These are phyloP conservation scores for Diadema setosum DNA, from an alignment of 35 echinoderm and acorn worm genomes.

Conservation along the genomic window DNA sequence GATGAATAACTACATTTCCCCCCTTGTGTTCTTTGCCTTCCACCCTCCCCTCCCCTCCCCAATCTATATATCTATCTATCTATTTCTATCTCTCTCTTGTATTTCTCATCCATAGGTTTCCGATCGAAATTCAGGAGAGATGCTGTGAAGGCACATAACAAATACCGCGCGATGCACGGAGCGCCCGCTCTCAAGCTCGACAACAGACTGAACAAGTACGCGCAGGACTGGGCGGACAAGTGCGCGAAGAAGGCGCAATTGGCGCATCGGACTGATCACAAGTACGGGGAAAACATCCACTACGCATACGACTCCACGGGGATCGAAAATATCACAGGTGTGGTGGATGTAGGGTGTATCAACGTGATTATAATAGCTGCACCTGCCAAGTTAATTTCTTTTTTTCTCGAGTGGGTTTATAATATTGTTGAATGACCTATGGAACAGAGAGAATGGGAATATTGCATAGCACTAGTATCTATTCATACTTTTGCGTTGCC, in stretches of 20 bases:
- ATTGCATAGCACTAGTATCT: too few species aligned
- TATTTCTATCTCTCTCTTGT: neutral
- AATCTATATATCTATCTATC: neutral
- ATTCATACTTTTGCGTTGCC: too few species aligned
- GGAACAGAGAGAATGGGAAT: too few species aligned
- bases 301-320: slow-evolving; percentile 76
- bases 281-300: slow-evolving; percentile 96
- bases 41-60: too few species aligned
- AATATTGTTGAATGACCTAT: too few species aligned
- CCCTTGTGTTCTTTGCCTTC: too few species aligned
- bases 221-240: slow-evolving; percentile 88
- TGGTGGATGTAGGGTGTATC: too few species aligned
- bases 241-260: slow-evolving; percentile 75
- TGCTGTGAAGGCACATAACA: slow-evolving; percentile 90
- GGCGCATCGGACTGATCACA: slow-evolving; percentile 73
- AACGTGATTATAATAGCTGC: too few species aligned
- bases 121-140: slow-evolving; percentile 68
- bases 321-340: slow-evolving; percentile 75
- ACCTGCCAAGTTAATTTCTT: too few species aligned
- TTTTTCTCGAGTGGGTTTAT: too few species aligned
- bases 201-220: slow-evolving; percentile 77
- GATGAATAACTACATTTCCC: too few species aligned
- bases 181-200: slow-evolving; percentile 57
- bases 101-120: slow-evolving; percentile 49
- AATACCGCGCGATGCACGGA: slow-evolving; percentile 79